A percentile compares a stretch with the other conserved stretches of the same genome.
These are phyloP conservation scores for Ennomos erosarius DNA, from an alignment of 2,888 invertebrate genomes.

Conservation along the genomic window DNA sequence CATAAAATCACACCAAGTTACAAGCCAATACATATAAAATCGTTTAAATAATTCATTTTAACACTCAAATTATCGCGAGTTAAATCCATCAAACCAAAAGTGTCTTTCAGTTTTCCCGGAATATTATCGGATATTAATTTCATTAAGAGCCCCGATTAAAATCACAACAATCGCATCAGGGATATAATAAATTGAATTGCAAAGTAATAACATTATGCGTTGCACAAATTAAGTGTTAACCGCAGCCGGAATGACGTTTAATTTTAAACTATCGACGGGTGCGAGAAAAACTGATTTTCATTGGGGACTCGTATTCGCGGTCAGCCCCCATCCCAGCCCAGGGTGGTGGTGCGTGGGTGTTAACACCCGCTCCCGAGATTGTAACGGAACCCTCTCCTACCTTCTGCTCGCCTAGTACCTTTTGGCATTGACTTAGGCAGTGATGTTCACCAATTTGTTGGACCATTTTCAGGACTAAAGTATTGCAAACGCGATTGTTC, in stretches of 20 bases:
- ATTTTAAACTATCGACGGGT: constrained; percentile 79
- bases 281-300: constrained; percentile 79
- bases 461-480: constrained; percentile 44
- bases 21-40: constrained; percentile 10
- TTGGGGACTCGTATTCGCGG: constrained; percentile 56
- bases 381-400: constrained; percentile 58
- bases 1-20: constrained; percentile 15
- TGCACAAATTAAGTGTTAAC: constrained; percentile 80
- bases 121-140: constrained; percentile 73
- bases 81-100: constrained; percentile 51
- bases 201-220: constrained; percentile 77
- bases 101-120: constrained; percentile 50
- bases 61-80: constrained; percentile 44
- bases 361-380: constrained; percentile 47
- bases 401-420: constrained; percentile 74
- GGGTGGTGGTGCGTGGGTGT: constrained; percentile 36
- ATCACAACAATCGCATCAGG: constrained; percentile 73
- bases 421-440: constrained; percentile 82
- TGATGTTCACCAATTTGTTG: constrained; percentile 63
- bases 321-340: constrained; percentile 41
- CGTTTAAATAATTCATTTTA: constrained; percentile 29
- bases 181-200: constrained; percentile 80
- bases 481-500: constrained; percentile 24
- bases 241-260: constrained; percentile 81
- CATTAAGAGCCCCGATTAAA: constrained; percentile 75